Evolutionary conservation across 2,113 vertebrate genomes (phyloP).

Genomic region (Microtus pennsylvanicus): DNA sequence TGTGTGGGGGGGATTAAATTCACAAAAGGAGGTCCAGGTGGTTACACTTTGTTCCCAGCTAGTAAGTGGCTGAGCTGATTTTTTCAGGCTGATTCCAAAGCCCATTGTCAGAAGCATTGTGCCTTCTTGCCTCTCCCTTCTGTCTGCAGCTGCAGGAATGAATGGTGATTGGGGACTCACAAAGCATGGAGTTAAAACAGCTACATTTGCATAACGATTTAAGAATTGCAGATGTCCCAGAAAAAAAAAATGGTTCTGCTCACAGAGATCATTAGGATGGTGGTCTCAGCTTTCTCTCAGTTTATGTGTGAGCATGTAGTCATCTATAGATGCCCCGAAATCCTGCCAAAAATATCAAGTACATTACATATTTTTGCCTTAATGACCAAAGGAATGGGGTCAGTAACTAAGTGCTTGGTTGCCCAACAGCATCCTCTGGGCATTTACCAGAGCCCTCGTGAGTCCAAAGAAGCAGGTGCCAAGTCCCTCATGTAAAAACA

Average conservation of each 20-base stretch:
- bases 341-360: not conserved
- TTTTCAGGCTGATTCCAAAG: not conserved
- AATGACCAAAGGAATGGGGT: not conserved
- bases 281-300: not conserved
- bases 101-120: too few relatives aligned
- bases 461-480: not conserved
- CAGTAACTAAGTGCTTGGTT: rapidly evolving
- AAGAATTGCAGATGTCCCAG: not conserved
- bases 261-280: too few relatives aligned
- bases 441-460: too few relatives aligned
- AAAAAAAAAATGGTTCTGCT: not conserved
- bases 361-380: not conserved
- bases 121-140: not conserved
- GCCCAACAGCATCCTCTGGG: not conserved
- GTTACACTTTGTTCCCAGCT: not conserved
- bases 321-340: not conserved
- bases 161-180: not conserved
- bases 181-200: not conserved
- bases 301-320: not conserved
- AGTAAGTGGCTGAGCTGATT: not conserved
- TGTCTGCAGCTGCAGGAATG: not conserved
- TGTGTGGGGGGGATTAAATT: not conserved
- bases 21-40: not conserved
- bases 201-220: not conserved
- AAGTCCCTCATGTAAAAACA: not conserved